These are phyloP conservation scores for Apamea sordens DNA, from an alignment of 2,888 invertebrate species.

Conservation along the genomic window DNA sequence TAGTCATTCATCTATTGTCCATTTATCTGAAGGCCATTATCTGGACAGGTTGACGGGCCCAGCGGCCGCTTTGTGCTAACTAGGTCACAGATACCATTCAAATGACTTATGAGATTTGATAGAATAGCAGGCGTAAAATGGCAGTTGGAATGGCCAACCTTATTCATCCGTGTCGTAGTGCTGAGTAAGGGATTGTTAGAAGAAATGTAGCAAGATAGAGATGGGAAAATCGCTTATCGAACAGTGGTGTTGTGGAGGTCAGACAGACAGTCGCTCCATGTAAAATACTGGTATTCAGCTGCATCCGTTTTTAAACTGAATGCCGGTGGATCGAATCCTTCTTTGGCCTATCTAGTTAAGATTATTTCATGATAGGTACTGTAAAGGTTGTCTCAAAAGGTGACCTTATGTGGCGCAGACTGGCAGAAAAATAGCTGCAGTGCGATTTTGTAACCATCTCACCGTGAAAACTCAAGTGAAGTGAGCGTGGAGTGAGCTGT, in stretches of 20 bases:
- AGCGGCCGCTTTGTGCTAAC: constrained; percentile 58
- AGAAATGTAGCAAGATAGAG: background rate
- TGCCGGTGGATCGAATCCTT: no score
- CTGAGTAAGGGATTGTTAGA: constrained; percentile 3
- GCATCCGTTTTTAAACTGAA: no score
- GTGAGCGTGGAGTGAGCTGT: no score
- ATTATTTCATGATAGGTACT: no score
- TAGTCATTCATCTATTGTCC: constrained; percentile 57
- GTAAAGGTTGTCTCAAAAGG: no score
- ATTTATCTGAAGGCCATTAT: constrained; percentile 52
- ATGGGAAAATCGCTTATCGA: background rate
- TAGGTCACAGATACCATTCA: constrained; percentile 62
- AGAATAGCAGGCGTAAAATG: constrained; percentile 26
- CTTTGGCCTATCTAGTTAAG: no score
- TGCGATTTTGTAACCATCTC: no score
- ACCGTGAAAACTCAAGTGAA: no score
- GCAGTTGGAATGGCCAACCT: background rate
- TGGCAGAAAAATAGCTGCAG: no score
- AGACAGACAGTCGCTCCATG: background rate
- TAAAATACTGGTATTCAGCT: no score
- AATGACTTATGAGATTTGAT: constrained; percentile 50
- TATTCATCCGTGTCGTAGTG: constrained; percentile 16
- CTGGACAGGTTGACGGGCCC: constrained; percentile 53
- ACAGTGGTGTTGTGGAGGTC: background rate
- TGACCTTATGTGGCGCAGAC: no score